These are phyloP conservation scores for Diabrotica balteata DNA, from an alignment of 2,888 invertebrate genomes.

Conservation along the genomic window DNA sequence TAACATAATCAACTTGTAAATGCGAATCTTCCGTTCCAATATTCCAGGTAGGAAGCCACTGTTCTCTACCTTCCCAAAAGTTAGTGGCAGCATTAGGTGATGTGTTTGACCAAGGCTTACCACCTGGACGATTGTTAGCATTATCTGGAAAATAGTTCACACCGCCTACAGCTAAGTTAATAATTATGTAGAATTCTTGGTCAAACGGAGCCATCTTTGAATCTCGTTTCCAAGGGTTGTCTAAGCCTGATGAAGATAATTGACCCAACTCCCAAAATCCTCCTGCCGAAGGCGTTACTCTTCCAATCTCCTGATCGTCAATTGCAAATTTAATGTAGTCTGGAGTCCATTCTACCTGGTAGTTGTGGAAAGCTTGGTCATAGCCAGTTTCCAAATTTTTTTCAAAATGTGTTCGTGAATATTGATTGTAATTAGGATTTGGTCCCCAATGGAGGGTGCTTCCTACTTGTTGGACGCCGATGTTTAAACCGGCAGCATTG, in stretches of 20 bases:
- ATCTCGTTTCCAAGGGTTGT: conserved; percentile 66
- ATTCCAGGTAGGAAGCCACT: conserved; percentile 68
- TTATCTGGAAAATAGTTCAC: conserved; percentile 71
- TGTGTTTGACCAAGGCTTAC: conserved; percentile 67
- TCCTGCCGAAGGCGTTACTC: conserved; percentile 62
- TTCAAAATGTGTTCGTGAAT: conserved; percentile 62
- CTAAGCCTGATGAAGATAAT: conserved; percentile 62
- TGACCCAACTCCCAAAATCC: conserved; percentile 74
- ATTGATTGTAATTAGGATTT: conserved; percentile 62
- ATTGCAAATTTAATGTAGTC: conserved; percentile 63
- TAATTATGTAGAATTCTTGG: conserved; percentile 70
- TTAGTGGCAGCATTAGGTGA: conserved; percentile 61
- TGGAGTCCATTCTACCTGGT: conserved; percentile 72
- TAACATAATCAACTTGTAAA: conserved; percentile 69
- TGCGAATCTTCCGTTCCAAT: conserved; percentile 62
- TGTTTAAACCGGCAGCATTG: conserved; percentile 45
- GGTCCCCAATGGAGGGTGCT: conserved; percentile 75
- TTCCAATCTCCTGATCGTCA: conserved; percentile 65
- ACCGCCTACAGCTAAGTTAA: conserved; percentile 66
- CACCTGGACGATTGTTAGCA: conserved; percentile 63
- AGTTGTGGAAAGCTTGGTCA: conserved; percentile 68
- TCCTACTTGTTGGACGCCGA: conserved; percentile 67
- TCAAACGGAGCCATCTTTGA: conserved; percentile 73
- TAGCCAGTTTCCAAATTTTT: conserved; percentile 59
- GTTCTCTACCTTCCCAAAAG: conserved; percentile 66